Conservation (phyloP, 2,797 vertebrate genomes). For the Aulostomus chinensis region DNA sequence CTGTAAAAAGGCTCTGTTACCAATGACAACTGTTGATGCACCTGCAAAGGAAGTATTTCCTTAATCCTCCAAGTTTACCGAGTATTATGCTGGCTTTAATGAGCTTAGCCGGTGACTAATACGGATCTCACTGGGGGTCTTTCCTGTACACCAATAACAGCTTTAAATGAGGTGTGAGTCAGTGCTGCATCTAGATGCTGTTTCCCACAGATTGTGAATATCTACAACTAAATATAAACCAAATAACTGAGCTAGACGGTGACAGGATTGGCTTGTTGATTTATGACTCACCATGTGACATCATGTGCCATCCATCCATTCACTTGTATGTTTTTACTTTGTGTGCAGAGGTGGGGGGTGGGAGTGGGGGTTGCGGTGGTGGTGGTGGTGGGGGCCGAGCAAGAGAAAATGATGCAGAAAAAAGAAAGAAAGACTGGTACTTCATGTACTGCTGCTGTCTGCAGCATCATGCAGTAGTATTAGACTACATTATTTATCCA, state of each 20-base stretch:
- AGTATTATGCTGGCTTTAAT: slow-evolving; percentile 4
- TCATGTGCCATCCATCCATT: slow-evolving; percentile 29
- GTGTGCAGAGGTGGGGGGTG: no score
- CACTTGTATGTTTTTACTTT: slow-evolving; percentile 13
- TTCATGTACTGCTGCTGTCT: slow-evolving; percentile 45
- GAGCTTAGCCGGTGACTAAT: slow-evolving; percentile 29
- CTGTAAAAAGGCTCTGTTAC: no score
- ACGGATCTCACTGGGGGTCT: slow-evolving; percentile 12
- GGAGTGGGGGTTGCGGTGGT: neutral
- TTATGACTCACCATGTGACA: slow-evolving; percentile 45
- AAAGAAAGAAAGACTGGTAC: slow-evolving; percentile 41
- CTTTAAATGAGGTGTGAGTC: slow-evolving; percentile 23
- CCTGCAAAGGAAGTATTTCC: neutral
- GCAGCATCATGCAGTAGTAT: slow-evolving; percentile 38
- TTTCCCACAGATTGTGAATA: slow-evolving; percentile 9
- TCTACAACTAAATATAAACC: neutral
- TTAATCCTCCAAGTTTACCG: slow-evolving; percentile 8
- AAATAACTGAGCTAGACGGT: slow-evolving; percentile 12
- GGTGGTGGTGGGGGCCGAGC: neutral
- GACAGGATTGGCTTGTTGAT: slow-evolving; percentile 35
- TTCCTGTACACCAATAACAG: slow-evolving; percentile 19
- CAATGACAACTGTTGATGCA: no score
- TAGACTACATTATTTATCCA: slow-evolving; percentile 58
- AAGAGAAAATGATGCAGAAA: slow-evolving; percentile 13
- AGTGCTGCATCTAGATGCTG: slow-evolving; percentile 6